These are phyloP conservation scores for Tachyglossus aculeatus DNA, from an alignment of 2,797 vertebrate species.

Conservation along the genomic window DNA sequence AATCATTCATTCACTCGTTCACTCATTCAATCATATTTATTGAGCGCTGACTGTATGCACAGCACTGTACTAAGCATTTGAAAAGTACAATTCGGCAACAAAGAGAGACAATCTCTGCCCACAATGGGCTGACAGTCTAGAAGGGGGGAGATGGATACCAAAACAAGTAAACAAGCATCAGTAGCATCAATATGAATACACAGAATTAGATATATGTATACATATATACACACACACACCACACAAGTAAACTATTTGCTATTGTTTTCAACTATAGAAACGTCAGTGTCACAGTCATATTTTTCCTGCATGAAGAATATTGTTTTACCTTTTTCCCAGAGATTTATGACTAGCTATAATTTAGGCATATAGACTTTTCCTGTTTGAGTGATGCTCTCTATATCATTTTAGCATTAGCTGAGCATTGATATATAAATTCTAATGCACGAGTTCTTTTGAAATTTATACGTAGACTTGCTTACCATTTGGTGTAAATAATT, in stretches of 20 bases:
- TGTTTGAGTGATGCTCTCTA: background rate
- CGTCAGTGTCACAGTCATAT: background rate
- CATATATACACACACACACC: no score
- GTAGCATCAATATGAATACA: no score
- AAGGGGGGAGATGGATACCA: no score
- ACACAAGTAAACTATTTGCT: accelerated
- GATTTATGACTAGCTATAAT: background rate
- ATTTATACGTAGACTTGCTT: background rate
- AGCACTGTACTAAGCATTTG: no score
- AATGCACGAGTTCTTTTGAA: background rate
- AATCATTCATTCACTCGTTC: no score
- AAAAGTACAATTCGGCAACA: no score
- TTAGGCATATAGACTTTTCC: background rate
- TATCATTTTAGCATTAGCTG: accelerated
- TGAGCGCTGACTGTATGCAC: no score
- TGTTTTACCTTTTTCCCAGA: background rate
- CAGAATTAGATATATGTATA: no score
- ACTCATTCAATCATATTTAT: no score
- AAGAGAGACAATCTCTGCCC: no score
- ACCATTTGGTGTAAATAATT: background rate
- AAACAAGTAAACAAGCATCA: no score
- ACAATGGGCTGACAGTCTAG: no score
- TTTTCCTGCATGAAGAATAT: background rate
- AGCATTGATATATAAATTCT: background rate
- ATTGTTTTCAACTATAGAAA: background rate